Percentiles rank a stretch among this genome's conserved stretches.
These are phyloP conservation scores for Etia nguti DNA, from an alignment of 2,113 vertebrate genomes.

Conservation along the genomic window DNA sequence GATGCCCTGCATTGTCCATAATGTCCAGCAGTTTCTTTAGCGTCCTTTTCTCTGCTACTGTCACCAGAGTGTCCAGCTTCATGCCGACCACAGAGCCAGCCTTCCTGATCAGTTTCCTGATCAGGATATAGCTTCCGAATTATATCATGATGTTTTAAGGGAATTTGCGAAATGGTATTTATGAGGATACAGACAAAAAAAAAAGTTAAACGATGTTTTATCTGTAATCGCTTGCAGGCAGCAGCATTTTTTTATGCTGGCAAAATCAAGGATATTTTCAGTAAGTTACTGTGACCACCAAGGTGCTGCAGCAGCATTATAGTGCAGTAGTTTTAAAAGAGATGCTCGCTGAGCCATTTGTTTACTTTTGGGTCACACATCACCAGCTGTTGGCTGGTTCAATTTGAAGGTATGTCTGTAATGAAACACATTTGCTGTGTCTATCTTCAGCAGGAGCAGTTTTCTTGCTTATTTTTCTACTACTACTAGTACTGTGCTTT, in stretches of 20 bases:
- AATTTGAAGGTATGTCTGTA: background rate
- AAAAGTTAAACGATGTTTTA: fast-evolving
- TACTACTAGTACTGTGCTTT: fast-evolving
- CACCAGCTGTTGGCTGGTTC: background rate
- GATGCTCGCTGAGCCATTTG: background rate
- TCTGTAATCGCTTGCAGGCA: fast-evolving
- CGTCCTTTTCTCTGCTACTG: no score
- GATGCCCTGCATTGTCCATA: no score
- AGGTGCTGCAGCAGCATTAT: background rate
- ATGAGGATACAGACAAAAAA: background rate
- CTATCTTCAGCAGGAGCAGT: background rate
- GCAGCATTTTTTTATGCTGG: background rate
- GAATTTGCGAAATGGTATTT: background rate
- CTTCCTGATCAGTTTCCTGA: no score
- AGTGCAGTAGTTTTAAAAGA: background rate
- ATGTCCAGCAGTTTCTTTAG: no score
- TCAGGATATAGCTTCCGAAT: background rate
- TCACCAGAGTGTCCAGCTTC: no score
- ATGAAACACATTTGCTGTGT: background rate
- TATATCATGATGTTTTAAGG: fast-evolving
- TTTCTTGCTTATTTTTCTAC: background rate
- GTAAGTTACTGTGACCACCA: background rate
- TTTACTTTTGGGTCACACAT: background rate
- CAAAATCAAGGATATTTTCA: background rate
- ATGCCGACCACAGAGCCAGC: no score